Conservation (phyloP, 2,888 invertebrate genomes). For the Lepidocyrtinus sp. region DNA sequence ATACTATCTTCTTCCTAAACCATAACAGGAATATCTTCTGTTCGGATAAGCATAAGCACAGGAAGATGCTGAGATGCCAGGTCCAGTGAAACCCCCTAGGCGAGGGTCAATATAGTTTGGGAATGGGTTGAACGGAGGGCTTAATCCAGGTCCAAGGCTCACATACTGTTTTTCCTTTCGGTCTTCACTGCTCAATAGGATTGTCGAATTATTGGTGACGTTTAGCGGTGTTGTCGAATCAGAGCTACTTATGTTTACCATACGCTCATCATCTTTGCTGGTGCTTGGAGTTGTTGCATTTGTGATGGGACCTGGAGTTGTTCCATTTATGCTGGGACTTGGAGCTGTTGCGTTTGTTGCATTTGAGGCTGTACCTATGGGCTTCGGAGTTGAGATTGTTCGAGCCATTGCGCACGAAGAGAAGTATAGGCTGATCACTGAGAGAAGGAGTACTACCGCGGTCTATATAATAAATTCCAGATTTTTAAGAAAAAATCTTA, state of each 20-base stretch:
- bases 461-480: no score
- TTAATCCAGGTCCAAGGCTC: background rate
- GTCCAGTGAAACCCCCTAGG: conserved; percentile 28
- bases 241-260: background rate
- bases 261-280: background rate
- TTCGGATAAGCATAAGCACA: conserved; percentile 57
- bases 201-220: background rate
- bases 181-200: background rate
- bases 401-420: no score
- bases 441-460: no score
- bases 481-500: no score
- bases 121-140: conserved; percentile 25
- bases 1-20: conserved; percentile 24
- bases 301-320: background rate
- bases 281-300: background rate
- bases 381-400: no score
- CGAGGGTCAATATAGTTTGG: conserved; percentile 27
- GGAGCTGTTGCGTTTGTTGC: background rate
- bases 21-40: conserved; percentile 50
- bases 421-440: no score
- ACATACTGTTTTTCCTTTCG: background rate
- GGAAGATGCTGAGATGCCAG: conserved; percentile 38
- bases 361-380: no score
- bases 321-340: background rate
- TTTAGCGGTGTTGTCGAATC: background rate